Evolutionary conservation across 1,140 invertebrate species (phyloP), one percentile per base, ranked within the genome.

Genomic region (Oedothorax gibbosus): DNA sequence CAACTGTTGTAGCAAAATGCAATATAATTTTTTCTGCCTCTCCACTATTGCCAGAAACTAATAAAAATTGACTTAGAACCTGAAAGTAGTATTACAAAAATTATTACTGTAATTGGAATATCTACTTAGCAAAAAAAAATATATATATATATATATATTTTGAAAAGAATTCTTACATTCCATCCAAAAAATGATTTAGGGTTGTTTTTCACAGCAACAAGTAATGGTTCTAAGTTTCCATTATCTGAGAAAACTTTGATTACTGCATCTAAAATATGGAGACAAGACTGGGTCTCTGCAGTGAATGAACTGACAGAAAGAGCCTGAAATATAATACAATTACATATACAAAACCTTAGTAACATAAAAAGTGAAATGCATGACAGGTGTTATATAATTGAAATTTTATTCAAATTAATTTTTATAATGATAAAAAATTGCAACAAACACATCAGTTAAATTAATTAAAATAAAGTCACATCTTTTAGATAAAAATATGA

Each of bases 21-120:
- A 72, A 84, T 0, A 84, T 73, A 5, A 64, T 84, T 66, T 84
- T 84, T 49, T 84, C 81, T 50, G 81, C 81, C 68, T 84, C 81
- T 18, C 11, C 11, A 57, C 7, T 14, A 35, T 57, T 84, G 54
- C 72, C 81, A 20, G 81, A 84, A 75, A 21, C 57, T 18, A 84
- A 18, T 7, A 84, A 14, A 3, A 84, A 18, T 20, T 84, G 81
- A 50, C 51, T 53, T 3, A 84, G 21, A 56, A 84, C 56, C 81
- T 84, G 20, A 14, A 56, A 56, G 54, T 11, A 51, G 21, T 7
- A 54, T 7, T 2, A 75, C 7, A 21, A 35, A 49, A 7, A 75
- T 57, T 11, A 15, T 20, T 68, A 68, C 21, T 68, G 21, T 5
- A 15, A 68, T 18, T 11, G 4, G 4, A 18, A 12, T 20, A 20